Conservation (phyloP, 2,888 invertebrate species). For the Leistus spinibarbis region DNA sequence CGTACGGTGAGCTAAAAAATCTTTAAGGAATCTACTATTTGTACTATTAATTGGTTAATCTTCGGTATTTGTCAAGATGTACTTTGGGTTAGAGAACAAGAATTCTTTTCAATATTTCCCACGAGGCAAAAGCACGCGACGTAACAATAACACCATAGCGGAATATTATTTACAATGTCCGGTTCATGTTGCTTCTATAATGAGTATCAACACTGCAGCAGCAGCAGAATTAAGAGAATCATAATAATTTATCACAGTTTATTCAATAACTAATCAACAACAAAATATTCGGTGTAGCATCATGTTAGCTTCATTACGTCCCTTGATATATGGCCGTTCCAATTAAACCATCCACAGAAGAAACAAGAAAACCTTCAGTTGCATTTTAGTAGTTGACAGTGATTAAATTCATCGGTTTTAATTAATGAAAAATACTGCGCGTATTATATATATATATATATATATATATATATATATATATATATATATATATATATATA, state of each 20-base stretch:
- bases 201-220: neutral
- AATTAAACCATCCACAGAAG: slow-evolving; percentile 2
- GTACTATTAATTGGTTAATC: too few species aligned
- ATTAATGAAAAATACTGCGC: slow-evolving; percentile 2
- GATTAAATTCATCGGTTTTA: slow-evolving; percentile 6
- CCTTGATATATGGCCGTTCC: slow-evolving; percentile 25
- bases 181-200: neutral
- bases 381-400: neutral
- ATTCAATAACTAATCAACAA: slow-evolving; percentile 26
- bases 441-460: too few species aligned
- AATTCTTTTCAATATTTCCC: too few species aligned
- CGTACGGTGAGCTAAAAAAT: too few species aligned
- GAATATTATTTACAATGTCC: slow-evolving; percentile 8
- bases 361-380: slow-evolving; percentile 1
- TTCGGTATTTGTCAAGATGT: too few species aligned
- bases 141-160: neutral
- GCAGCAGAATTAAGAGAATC: slow-evolving; percentile 3
- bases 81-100: too few species aligned
- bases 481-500: neutral
- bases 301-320: neutral
- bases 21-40: too few species aligned
- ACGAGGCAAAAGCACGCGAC: neutral
- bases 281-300: neutral
- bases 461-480: neutral
- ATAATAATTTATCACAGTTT: slow-evolving; percentile 23